Evolutionary conservation across 2,888 invertebrate genomes (phyloP).

Genomic region (Diarsia dahlii): DNA sequence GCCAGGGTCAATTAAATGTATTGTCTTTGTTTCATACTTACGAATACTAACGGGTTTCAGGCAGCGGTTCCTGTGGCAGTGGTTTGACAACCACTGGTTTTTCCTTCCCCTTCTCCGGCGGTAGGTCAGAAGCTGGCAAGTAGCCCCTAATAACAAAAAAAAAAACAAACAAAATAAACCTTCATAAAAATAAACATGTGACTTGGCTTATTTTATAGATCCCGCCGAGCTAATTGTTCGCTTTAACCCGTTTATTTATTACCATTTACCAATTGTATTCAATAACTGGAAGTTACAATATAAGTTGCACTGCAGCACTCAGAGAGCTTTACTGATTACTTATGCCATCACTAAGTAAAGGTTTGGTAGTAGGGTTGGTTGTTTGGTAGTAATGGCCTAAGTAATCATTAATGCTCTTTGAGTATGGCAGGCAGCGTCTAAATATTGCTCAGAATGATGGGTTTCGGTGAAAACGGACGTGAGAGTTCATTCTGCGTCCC

Average conservation of each 20-base stretch:
- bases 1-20: neutral
- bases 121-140: neutral
- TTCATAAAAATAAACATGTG: neutral
- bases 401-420: too few relatives aligned
- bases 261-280: neutral
- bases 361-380: too few relatives aligned
- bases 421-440: too few relatives aligned
- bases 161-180: neutral
- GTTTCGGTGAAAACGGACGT: too few relatives aligned
- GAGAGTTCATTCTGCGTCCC: too few relatives aligned
- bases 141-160: slow-evolving; percentile 30
- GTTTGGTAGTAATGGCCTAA: too few relatives aligned
- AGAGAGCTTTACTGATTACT: too few relatives aligned
- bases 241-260: too few relatives aligned
- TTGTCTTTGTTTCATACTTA: slow-evolving; percentile 3
- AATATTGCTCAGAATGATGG: neutral
- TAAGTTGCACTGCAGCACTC: too few relatives aligned
- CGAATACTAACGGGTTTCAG: slow-evolving; percentile 28
- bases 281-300: neutral
- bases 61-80: slow-evolving; percentile 12
- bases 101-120: rapidly evolving
- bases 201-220: neutral
- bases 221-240: neutral
- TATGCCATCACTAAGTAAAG: too few relatives aligned
- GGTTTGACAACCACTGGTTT: neutral